A percentile compares a stretch with the other conserved stretches of the same genome.
Conservation (phyloP, 2,888 invertebrate genomes). For the Ectemnius cavifrons region DNA sequence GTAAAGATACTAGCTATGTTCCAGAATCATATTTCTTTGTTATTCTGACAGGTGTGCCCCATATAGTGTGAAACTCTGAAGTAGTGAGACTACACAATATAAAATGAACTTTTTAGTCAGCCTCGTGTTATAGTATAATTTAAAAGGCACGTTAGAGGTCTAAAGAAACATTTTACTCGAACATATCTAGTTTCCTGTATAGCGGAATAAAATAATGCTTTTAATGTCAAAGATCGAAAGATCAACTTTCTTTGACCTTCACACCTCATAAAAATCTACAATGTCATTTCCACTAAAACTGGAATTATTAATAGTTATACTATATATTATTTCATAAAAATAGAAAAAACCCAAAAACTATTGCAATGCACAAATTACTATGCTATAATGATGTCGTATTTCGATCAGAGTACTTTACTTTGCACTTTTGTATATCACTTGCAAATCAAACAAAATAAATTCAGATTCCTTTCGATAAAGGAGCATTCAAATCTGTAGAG, state of each 20-base stretch:
- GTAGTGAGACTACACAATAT: conserved; percentile 25
- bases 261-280: conserved; percentile 68
- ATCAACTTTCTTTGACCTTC: conserved; percentile 51
- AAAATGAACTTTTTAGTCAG: conserved; percentile 19
- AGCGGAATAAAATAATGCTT: conserved; percentile 70
- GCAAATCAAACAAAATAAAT: conserved; percentile 16
- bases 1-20: conserved; percentile 64
- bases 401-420: conserved; percentile 54
- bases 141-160: conserved; percentile 41
- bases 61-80: conserved; percentile 22
- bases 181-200: conserved; percentile 64
- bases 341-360: conserved; percentile 71
- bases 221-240: conserved; percentile 46
- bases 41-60: conserved; percentile 35
- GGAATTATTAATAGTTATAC: conserved; percentile 71
- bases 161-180: conserved; percentile 59
- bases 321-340: conserved; percentile 72
- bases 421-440: conserved; percentile 36
- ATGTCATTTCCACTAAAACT: conserved; percentile 76
- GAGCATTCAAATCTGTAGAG: conserved; percentile 15
- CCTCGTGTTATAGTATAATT: conserved; percentile 26
- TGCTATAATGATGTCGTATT: conserved; percentile 50
- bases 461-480: conserved; percentile 5
- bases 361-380: conserved; percentile 66
- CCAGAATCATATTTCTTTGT: conserved; percentile 59